Percentiles rank a stretch among this genome's conserved stretches.
These are phyloP conservation scores for Brachypterus glaber DNA, from an alignment of 2,888 invertebrate genomes.

Conservation along the genomic window DNA sequence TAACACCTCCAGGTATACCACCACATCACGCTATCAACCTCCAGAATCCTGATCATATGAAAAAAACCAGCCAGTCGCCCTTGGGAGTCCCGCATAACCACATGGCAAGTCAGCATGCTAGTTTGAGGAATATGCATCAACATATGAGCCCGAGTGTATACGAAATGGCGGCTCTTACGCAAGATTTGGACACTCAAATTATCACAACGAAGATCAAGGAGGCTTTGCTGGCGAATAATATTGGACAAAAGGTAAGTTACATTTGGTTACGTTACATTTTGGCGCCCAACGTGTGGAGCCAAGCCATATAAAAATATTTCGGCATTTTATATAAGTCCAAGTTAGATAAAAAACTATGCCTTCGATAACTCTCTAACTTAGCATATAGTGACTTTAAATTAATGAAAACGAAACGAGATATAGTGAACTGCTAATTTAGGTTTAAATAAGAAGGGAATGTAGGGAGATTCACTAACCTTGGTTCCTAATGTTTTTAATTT, in stretches of 20 bases:
- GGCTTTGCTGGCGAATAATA: conserved; percentile 90
- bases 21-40: conserved; percentile 64
- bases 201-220: conserved; percentile 97
- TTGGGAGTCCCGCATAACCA: conserved; percentile 49
- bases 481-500: no score
- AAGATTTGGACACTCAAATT: conserved; percentile 91
- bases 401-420: no score
- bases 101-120: conserved; percentile 48
- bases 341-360: no score
- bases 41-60: conserved; percentile 53
- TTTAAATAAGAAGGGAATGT: no score
- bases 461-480: no score
- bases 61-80: conserved; percentile 47
- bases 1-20: conserved; percentile 68
- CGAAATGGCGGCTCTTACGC: conserved; percentile 94
- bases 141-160: conserved; percentile 92
- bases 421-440: no score
- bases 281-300: no score
- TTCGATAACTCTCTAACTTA: no score
- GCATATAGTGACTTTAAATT: no score
- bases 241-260: conserved; percentile 79
- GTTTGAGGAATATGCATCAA: conserved; percentile 66
- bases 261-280: no score
- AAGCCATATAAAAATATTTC: no score
- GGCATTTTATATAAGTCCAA: no score